Conservation (phyloP, 1,140 invertebrate species). For the Homarus americanus region DNA sequence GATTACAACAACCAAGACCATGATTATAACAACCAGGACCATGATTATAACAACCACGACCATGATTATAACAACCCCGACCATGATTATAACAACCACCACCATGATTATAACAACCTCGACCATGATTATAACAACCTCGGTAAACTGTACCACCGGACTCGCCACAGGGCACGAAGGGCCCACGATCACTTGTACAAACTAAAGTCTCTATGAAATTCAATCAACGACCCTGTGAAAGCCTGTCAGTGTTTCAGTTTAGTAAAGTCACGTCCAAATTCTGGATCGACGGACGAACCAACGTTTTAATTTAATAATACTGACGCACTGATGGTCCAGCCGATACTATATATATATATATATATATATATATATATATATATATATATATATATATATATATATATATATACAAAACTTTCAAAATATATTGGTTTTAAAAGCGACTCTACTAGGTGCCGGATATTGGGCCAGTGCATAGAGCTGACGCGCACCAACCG, state of each 20-base stretch:
- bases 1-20: no score
- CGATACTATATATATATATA: not conserved
- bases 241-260: constrained; percentile 35
- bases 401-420: not conserved
- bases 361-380: not conserved
- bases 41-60: no score
- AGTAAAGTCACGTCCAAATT: constrained; percentile 32
- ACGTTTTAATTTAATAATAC: constrained; percentile 46
- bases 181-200: no score
- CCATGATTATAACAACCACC: no score
- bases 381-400: not conserved
- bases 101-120: no score
- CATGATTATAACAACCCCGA: no score
- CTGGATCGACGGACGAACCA: constrained; percentile 41
- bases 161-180: no score
- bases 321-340: constrained; percentile 33
- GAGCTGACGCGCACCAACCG: no score
- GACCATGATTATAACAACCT: no score
- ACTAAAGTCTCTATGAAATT: constrained; percentile 13
- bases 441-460: not conserved
- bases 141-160: no score
- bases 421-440: not conserved
- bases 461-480: not conserved
- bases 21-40: no score
- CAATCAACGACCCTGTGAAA: constrained; percentile 33